A percentile compares a stretch with the other conserved stretches of the same genome.
These are phyloP conservation scores for Ormyrus rosae DNA, from an alignment of 2,888 invertebrate genomes.

Conservation along the genomic window DNA sequence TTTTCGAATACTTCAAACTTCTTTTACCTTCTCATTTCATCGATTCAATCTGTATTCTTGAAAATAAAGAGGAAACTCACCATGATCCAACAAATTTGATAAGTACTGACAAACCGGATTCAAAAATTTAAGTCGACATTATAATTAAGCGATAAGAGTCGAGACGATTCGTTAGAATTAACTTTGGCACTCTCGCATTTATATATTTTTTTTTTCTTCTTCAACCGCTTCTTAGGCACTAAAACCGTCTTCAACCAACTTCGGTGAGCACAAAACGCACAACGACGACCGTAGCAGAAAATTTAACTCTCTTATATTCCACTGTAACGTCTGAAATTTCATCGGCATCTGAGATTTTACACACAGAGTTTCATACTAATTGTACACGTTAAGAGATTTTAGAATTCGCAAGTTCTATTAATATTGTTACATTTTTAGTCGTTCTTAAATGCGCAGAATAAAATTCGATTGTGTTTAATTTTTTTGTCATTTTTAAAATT, in stretches of 20 bases:
- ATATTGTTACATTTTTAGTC: neutral
- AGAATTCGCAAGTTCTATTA: slow-evolving; percentile 20
- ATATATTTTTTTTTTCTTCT: slow-evolving; percentile 23
- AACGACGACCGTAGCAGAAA: slow-evolving; percentile 52
- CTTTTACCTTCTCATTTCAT: neutral
- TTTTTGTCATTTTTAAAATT: slow-evolving; percentile 9
- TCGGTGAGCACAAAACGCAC: slow-evolving; percentile 25
- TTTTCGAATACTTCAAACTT: slow-evolving; percentile 19
- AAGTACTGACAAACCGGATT: slow-evolving; percentile 4
- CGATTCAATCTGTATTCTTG: neutral
- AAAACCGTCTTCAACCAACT: slow-evolving; percentile 39
- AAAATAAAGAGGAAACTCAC: slow-evolving; percentile 14
- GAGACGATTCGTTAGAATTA: slow-evolving; percentile 50
- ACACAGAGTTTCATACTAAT: slow-evolving; percentile 20
- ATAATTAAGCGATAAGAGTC: slow-evolving; percentile 43
- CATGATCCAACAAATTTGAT: slow-evolving; percentile 19
- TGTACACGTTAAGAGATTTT: slow-evolving; percentile 18
- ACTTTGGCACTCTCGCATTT: slow-evolving; percentile 56
- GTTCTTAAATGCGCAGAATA: slow-evolving; percentile 21
- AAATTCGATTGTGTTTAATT: slow-evolving; percentile 1
- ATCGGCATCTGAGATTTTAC: slow-evolving; percentile 13
- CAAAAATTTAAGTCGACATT: slow-evolving; percentile 17
- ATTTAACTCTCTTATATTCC: slow-evolving; percentile 32
- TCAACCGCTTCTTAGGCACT: slow-evolving; percentile 54
- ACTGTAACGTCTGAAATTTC: slow-evolving; percentile 53